Base-by-base conservation (phyloP, 2,797 vertebrate species). In the Peromyscus eremicus region DNA sequence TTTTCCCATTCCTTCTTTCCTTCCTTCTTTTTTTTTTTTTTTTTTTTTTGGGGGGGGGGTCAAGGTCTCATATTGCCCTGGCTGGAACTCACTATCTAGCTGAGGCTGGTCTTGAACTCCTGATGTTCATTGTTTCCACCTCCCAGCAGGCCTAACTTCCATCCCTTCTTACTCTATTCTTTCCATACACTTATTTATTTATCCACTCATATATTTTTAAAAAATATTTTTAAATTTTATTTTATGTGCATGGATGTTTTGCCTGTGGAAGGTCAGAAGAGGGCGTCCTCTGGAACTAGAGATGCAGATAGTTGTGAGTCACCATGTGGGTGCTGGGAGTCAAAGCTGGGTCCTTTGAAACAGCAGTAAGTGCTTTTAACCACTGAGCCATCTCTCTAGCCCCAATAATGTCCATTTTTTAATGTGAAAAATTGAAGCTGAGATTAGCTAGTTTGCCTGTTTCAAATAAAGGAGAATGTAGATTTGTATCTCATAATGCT, bases 181-280 rank as follows among this genome's bases (percentile, higher is more conserved):
- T 79, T 34, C 68, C 60, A 91, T 82, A 75, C 19, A 83, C 83
- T 77, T 92, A 88, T 57, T 64, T 43, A 94, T 32, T 9, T 62
- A 62, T 62, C 92, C 66, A 81, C 17, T 83, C 60, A 93, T 46
- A 60, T n/a, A 87, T 57, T 88, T 55, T 68, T 89, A 94, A 91
- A 12, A 92, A 88, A 75, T 43, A 7, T 76, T 76, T 40, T 46
- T 76, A 76, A 76, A 46, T 43, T 29, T 76, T 75, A 25, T 75
- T 43, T 75, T 66, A 32, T 32, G 5, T 66, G 60, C 23, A 62
- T 27, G 60, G 60, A 62, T 62, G 23, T 60, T 60, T 73, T 40
- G 25, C 40, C 40, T 16, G 6, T 46, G 73, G 73, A 76, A 62
- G 40, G 73, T 76, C 40, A 46, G 40, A 76, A 29, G 40, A 76